Evolutionary conservation across 2,888 invertebrate genomes (phyloP), one percentile per base, ranked within the genome.

Genomic region (Baronia brevicornis): DNA sequence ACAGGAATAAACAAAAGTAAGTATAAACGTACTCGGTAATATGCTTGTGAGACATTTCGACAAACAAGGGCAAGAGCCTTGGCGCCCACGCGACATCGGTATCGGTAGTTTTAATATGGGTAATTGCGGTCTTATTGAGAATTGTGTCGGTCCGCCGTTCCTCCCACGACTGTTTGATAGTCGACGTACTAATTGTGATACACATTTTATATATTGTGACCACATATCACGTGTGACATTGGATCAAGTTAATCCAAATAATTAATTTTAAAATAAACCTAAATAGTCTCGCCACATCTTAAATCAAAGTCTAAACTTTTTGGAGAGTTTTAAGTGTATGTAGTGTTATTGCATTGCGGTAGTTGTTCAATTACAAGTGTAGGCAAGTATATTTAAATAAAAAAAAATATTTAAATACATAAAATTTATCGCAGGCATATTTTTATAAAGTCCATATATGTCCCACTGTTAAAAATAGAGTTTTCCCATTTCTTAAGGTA

Each of bases 71-170:
- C 44, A 43, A 50, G 48, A 57, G 51, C 82, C 82, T 80, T 75
- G 79, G 51, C 51, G 56, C 77, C 77, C 74, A 79, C 79, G 62
- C 66, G 47, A 31, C 44, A 48, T 48, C 55, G 46, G 59, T 72
- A 73, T 78, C 65, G 70, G 68, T 59, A 62, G 64, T 72, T 69
- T 78, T 74, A 75, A 78, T 72, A 65, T 61, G 54, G 65, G 71
- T 77, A 80, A 80, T 82, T 80, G 80, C 54, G 62, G 56, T 55
- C 62, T 62, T 71, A 78, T 74, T 79, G 72, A 71, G 74, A 72
- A 59, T 57, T 59, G 65, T 61, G 61, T 51, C 54, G 48, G 62
- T 50, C 60, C 49, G 44, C 42, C 46, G 45, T 37, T 58, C 57
- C 64, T 47, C 79, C 80, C 64, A 79, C 79, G 65, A 44, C 24